Base-by-base conservation (phyloP, 2,797 vertebrate species). In the Decapterus maruadsi region DNA sequence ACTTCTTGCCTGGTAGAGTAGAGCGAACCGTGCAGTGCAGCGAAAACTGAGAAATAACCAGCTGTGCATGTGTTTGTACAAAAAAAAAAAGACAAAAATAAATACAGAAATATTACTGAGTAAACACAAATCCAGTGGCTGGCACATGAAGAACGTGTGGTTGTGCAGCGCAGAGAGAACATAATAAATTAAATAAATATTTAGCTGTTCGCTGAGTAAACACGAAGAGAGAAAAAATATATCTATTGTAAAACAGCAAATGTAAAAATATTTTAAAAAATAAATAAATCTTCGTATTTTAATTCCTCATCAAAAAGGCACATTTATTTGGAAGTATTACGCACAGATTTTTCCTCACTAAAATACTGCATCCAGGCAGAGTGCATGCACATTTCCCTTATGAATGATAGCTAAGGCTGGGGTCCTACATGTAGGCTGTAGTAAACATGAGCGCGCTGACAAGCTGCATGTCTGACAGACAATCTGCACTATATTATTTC, bases 1-100 rank as follows among this genome's bases (percentile, higher is more conserved):
- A 94, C 75, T 92, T 92, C 78, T 26, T 26, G 54, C 69, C 65
- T 64, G 72, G 75, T 12, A 57, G 78, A 84, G 75, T 9, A 34
- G 66, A 68, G 86, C 72, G 69, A 69, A 51, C 31, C 65, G 53
- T 19, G 66, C 66, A 19, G 74, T 4, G 76, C 55, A 51, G 72
- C 59, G 61, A 36, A 40, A n/a, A 56, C 22, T 9, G 36, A 58
- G 0, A 59, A 79, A 66, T 57, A 62, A 58, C 20, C 1, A 12
- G 45, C 61, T 10, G 42, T 16, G 40, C 43, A 57, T n/a, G 2
- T 13, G 22, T 16, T 31, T n/a, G 31, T 34, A 34, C 4, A 34
- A 34, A 34, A 34, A 34, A 34, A 34, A 5, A 34, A 34, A 5
- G 6, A 5, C 6, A 34, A 34, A 6, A 34, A 17, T 34, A 16